Conservation (phyloP, 2,797 vertebrate species). For the Acipenser transmontanus region DNA sequence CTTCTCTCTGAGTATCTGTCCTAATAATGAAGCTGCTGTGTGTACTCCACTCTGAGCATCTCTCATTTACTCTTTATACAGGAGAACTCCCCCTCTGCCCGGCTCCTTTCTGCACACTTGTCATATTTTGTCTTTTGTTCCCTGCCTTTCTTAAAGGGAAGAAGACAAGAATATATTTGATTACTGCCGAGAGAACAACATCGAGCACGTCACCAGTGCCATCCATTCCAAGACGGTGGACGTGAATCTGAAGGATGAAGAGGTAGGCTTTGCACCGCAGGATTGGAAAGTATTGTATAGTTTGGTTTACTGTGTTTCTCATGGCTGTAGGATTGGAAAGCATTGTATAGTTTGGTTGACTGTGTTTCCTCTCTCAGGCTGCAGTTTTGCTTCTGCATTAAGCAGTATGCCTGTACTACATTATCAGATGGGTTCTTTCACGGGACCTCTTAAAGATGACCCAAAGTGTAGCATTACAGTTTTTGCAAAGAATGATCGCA, state of each 20-base stretch:
- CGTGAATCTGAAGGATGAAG: slow-evolving; percentile 85
- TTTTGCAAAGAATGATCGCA: too few species aligned
- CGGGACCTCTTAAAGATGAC: too few species aligned
- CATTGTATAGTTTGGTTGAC: too few species aligned
- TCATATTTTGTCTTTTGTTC: slow-evolving; percentile 28
- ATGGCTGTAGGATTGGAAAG: too few species aligned
- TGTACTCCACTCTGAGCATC: not conserved
- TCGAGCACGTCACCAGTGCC: slow-evolving; percentile 78
- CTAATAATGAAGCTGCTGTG: slow-evolving; percentile 14
- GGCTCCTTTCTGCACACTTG: not conserved
- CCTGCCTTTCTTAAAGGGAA: slow-evolving; percentile 64
- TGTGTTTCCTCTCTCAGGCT: too few species aligned
- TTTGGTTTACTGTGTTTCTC: too few species aligned
- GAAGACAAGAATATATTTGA: slow-evolving; percentile 98
- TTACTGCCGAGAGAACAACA: slow-evolving; percentile 97
- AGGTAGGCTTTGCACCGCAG: slow-evolving; percentile 60
- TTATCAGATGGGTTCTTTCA: too few species aligned
- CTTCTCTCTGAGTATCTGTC: not conserved
- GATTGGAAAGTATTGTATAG: too few species aligned
- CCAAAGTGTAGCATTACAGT: too few species aligned
- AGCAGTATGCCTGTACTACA: too few species aligned
- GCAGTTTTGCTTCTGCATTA: too few species aligned
- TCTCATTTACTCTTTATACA: not conserved
- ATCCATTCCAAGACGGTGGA: slow-evolving; percentile 80
- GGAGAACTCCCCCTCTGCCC: too few species aligned